Base-by-base conservation (phyloP, 2,888 invertebrate species). In the Nycteola revayana region DNA sequence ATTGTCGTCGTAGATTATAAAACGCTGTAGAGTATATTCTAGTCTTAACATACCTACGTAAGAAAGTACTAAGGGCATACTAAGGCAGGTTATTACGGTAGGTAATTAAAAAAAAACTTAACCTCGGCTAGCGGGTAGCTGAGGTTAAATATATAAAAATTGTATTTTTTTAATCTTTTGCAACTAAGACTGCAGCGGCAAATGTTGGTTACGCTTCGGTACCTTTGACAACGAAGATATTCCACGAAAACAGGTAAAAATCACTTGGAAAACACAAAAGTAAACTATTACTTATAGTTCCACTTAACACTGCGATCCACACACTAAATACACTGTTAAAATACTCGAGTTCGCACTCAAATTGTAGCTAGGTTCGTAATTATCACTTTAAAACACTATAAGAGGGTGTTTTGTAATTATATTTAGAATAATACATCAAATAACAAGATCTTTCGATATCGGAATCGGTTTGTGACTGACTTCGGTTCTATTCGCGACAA, bases 391-490 rank as follows among this genome's bases (percentile, higher is more conserved):
- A 27, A 42, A 38, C 30, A 39, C 25, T 40, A 42, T 49, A 47
- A 43, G 45, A 55, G 47, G 49, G 32, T 52, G 67, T 66, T 66
- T 61, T 66, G 42, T 61, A 64, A 45, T 52, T 51, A 66, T 64
- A 59, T 55, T 58, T 49, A 49, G 47, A 54, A 69, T 69, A 58
- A 57, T 57, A 46, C 48, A 66, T 64, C 61, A 48, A 66, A 74
- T 72, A 66, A 75, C 69, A 75, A 74, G 75, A 71, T 61, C 64
- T 60, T 51, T 65, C 71, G 60, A 72, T 64, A 51, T 63, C 61
- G 56, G 51, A 71, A 56, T 59, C 66, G 58, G 57, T 78, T 73
- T 71, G 85, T 77, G 63, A 87, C 86, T 86, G 84, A 87, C 84
- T 85, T 85, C 84, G 49, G 23, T 33, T 14, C 60, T 71, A 66